Evolutionary conservation across 2,888 invertebrate genomes (phyloP), one percentile per base, ranked within the genome.

Genomic region (Subacronicta megacephala): DNA sequence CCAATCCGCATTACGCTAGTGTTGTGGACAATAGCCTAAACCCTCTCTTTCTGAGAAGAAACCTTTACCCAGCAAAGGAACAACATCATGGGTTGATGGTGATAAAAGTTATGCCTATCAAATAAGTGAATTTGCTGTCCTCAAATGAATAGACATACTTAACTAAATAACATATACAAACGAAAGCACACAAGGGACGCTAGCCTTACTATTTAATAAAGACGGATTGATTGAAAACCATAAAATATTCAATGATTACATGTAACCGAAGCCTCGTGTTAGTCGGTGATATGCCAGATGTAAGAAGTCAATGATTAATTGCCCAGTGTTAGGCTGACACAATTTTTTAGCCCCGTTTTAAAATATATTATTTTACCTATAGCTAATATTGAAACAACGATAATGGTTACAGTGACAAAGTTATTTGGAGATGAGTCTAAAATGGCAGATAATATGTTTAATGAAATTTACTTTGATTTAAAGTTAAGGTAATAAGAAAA

Each of bases 221-320:
- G 33, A 12, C 18, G 56, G 62, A 68, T 72, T 72, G 61, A 68
- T 72, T 45, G 56, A 40, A 49, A 53, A 52, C 41, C 46, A 64
- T 72, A 31, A 72, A 68, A 72, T 65, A 72, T 72, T 72, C 63
- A 68, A 63, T 57, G 53, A 72, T 64, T 52, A 66, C 64, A 37
- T 46, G 60, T 43, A 62, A 57, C 50, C 17, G 49, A 60, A 13
- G 42, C 47, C 17, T 45, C 58, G 55, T 55, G 57, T 61, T 61
- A 57, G 61, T 53, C 69, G 52, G 35, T 43, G 58, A 51, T 42
- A 62, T 47, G 53, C 43, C 64, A 56, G 49, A 62, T 56, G 16
- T 63, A 55, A 53, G 53, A 64, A 49, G 36, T 45, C 55, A 59
- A 59, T 68, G 59, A 72, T 72, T 64, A 72, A 72, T 72, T 18